phyloP scores from a whole-genome alignment of 1,140 invertebrate genomes.

The Drosophila persimilis region DNA sequence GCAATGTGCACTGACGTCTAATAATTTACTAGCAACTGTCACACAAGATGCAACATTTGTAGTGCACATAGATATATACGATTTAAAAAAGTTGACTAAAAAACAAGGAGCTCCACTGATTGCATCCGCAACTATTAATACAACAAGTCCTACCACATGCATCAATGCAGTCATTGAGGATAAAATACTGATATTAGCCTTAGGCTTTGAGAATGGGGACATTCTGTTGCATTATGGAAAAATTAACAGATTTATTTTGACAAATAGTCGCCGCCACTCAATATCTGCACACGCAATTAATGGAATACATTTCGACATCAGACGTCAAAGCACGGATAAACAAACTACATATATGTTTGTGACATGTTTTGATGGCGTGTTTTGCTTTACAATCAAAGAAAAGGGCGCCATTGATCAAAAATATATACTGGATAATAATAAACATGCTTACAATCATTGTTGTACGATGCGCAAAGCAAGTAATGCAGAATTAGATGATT shows the following conservation, averaged over 20 bases:
- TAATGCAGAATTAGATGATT: constrained; percentile 1
- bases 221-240: constrained; percentile 51
- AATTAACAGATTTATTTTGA: constrained; percentile 23
- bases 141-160: constrained; percentile 27
- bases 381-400: constrained; percentile 47
- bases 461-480: constrained; percentile 42
- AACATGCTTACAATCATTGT: constrained; percentile 32
- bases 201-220: constrained; percentile 63
- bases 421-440: constrained; percentile 31
- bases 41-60: constrained; percentile 20
- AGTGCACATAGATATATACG: constrained; percentile 47
- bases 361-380: constrained; percentile 37
- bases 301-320: constrained; percentile 49
- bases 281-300: constrained; percentile 39
- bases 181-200: constrained; percentile 35
- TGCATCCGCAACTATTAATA: constrained; percentile 9
- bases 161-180: constrained; percentile 30
- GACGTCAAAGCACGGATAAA: neutral
- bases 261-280: constrained; percentile 37
- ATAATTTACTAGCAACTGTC: constrained; percentile 36
- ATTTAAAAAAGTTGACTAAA: constrained; percentile 39
- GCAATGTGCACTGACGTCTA: constrained; percentile 48
- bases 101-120: constrained; percentile 44
- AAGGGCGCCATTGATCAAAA: constrained; percentile 33
- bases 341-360: constrained; percentile 41